Evolutionary conservation across 2,888 invertebrate genomes (phyloP).

Genomic region (Acronicta leporina): DNA sequence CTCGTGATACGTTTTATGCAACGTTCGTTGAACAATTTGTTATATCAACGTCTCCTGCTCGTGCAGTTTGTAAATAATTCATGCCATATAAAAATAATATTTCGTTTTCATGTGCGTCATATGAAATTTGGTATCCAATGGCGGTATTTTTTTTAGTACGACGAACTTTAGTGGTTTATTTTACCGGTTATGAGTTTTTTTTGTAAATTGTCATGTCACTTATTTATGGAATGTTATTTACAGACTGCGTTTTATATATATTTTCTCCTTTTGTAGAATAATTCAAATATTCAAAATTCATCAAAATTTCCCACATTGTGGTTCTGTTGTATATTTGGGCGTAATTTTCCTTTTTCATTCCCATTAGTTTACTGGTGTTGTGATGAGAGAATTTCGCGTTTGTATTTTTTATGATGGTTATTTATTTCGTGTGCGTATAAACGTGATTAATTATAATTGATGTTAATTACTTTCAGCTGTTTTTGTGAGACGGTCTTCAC

Average conservation of each 20-base stretch:
- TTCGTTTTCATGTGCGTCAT: conserved; percentile 26
- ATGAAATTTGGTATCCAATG: conserved; percentile 7
- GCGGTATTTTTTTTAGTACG: too few species aligned
- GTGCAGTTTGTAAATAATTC: conserved; percentile 54
- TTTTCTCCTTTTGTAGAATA: conserved; percentile 33
- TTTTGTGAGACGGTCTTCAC: conserved; percentile 18
- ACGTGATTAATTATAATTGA: conserved; percentile 15
- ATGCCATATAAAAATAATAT: conserved; percentile 23
- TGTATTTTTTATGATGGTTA: neutral
- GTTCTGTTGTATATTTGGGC: conserved; percentile 58
- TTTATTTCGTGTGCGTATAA: conserved; percentile 6
- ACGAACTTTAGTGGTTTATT: too few species aligned
- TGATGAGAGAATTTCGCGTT: conserved; percentile 42
- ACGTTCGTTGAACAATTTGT: conserved; percentile 18
- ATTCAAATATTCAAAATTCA: conserved; percentile 34
- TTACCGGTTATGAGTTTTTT: conserved; percentile 10
- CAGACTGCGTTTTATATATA: conserved; percentile 44
- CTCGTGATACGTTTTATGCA: conserved; percentile 23
- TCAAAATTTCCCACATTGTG: conserved; percentile 45
- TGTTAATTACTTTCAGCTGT: conserved; percentile 24
- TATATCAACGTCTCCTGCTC: conserved; percentile 52
- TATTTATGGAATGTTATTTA: conserved; percentile 43
- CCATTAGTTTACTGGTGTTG: conserved; percentile 31
- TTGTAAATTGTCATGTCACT: conserved; percentile 24
- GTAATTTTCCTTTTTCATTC: conserved; percentile 55